Conservation (phyloP, 37 sponge, comb jelly and placozoan genomes). For the Geodia barretti region DNA sequence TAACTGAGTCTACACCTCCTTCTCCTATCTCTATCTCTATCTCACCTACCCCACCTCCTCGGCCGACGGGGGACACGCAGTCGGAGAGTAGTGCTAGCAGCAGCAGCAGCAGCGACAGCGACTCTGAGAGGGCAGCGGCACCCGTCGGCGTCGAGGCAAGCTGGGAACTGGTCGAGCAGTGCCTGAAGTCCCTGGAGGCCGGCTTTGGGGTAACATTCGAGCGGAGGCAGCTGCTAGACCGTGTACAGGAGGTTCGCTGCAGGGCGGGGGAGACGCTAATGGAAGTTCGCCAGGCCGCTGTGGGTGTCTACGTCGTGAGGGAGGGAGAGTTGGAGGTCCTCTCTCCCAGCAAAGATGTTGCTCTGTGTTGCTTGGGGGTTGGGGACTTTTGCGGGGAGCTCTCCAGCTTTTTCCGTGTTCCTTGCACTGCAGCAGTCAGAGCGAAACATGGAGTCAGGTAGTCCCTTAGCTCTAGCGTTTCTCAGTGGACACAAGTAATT, state of each 20-base stretch:
- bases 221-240: not conserved
- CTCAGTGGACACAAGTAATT: too few relatives aligned
- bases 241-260: constrained; percentile 5
- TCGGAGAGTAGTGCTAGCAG: not conserved
- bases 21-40: too few relatives aligned
- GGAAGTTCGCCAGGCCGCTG: not conserved
- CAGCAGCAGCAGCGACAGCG: too few relatives aligned
- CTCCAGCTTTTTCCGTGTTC: constrained; percentile 25
- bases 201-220: constrained; percentile 11
- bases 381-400: constrained; percentile 65
- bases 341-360: constrained; percentile 7
- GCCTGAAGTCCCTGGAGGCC: not conserved
- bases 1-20: too few relatives aligned
- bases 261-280: constrained; percentile 3
- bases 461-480: too few relatives aligned
- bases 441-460: not conserved
- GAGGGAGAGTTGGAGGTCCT: constrained; percentile 27
- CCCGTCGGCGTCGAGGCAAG: too few relatives aligned
- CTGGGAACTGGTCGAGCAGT: not conserved
- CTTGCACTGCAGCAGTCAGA: constrained; percentile 12
- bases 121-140: too few relatives aligned
- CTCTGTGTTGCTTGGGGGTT: constrained; percentile 8
- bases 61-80: too few relatives aligned
- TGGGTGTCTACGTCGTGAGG: constrained; percentile 43
- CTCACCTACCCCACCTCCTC: too few relatives aligned